Percentiles rank a stretch among this genome's conserved stretches.
Evolutionary conservation across 2,113 vertebrate species (phyloP).

Genomic region (Xenopus borealis): DNA sequence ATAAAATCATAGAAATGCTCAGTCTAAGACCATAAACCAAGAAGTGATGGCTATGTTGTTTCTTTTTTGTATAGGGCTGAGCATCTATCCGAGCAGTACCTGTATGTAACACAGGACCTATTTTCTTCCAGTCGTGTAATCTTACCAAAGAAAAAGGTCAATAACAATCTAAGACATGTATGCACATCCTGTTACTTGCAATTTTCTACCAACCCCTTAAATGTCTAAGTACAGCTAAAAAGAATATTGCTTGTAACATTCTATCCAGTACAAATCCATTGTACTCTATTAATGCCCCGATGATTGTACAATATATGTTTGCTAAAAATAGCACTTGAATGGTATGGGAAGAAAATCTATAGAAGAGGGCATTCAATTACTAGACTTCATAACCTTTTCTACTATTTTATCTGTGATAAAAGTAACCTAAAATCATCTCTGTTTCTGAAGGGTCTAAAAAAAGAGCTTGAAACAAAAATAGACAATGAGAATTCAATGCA

Average conservation of each 20-base stretch:
- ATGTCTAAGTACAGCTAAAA: neutral
- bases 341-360: constrained; percentile 8
- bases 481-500: no score
- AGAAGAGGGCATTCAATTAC: neutral
- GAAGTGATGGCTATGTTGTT: neutral
- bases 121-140: constrained; percentile 7
- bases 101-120: neutral
- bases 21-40: neutral
- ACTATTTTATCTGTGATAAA: neutral
- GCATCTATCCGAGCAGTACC: neutral
- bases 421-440: no score
- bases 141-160: neutral
- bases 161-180: constrained; percentile 8
- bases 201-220: constrained; percentile 6
- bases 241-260: neutral
- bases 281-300: neutral
- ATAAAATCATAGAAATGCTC: neutral
- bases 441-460: no score
- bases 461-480: no score
- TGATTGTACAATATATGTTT: neutral
- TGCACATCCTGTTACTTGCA: constrained; percentile 9
- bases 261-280: constrained; percentile 1
- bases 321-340: constrained; percentile 8
- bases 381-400: neutral
- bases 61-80: neutral